Conservation (phyloP, 2,113 vertebrate genomes). For the Elgaria multicarinata region DNA sequence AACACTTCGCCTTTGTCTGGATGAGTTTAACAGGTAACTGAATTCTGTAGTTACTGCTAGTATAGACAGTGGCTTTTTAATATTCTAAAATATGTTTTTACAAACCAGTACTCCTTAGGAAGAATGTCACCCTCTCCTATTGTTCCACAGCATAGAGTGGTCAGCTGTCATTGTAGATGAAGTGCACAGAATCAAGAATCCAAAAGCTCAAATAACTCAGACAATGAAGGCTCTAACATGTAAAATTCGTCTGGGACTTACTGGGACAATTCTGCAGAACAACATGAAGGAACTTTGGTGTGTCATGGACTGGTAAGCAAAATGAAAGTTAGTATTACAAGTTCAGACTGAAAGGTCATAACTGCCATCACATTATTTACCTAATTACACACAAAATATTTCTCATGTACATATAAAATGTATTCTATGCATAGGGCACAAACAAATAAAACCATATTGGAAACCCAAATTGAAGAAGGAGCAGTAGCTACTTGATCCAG, state of each 20-base stretch:
- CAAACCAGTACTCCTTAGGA: neutral
- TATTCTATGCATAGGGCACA: neutral
- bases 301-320: constrained; percentile 94
- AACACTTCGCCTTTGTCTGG: constrained; percentile 86
- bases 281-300: constrained; percentile 98
- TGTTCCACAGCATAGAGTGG: constrained; percentile 86
- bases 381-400: neutral
- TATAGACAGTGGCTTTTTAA: no score
- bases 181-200: constrained; percentile 96
- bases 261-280: constrained; percentile 96
- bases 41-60: neutral
- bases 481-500: no score
- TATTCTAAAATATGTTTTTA: no score
- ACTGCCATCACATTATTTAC: neutral
- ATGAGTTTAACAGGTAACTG: constrained; percentile 91
- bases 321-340: neutral
- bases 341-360: neutral
- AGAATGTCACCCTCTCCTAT: constrained; percentile 10
- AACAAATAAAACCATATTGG: no score
- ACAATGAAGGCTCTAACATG: constrained; percentile 91
- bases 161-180: constrained; percentile 94
- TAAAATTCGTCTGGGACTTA: constrained; percentile 89
- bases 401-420: neutral
- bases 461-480: no score
- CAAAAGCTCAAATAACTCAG: constrained; percentile 90